Base-by-base conservation (phyloP, 2,113 vertebrate species). In the Otis tarda region DNA sequence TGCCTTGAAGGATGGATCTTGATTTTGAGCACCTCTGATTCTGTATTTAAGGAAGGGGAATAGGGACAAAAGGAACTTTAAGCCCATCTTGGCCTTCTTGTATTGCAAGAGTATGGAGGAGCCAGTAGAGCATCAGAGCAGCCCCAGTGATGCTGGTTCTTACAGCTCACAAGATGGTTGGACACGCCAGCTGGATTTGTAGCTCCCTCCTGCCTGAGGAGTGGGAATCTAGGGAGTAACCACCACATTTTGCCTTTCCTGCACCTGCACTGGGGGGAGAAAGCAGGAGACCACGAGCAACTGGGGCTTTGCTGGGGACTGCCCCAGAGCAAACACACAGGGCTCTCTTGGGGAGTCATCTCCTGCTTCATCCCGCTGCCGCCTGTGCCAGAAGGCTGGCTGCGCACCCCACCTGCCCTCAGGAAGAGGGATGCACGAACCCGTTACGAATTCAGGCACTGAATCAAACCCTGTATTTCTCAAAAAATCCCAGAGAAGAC, bases 311-410 rank as follows among this genome's bases (percentile, higher is more conserved):
- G 39, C 28, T 61, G 59, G 25, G 33, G 61, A 25, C 21, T 52
- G 2, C 11, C 8, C 9, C 64, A 49, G 56, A 76, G 57, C 31
- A 60, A 59, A 50, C 56, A 28, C 63, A 28, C n/a, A 31, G 43
- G 14, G 23, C 19, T 39, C 28, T 6, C n/a, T 10, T 1, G 4
- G 19, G 67, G 33, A 35, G 22, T 57, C 67, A 8, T 0, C 2
- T 21, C 56, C 49, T 83, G 83, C 74, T 61, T n/a, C 60, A 33
- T 19, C 63, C 28, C 7, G 25, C 50, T 4, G 24, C 31, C 16
- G 56, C 71, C n/a, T 18, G 17, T 22, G 63, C 31, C 63, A 25
- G 31, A 70, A 31, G 2, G 1, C 49, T 49, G 78, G 18, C 55
- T 63, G 64, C 47, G 12, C 49, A 63, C 30, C 60, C 53, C 7